These are phyloP conservation scores for Aleiodes leptofemur DNA, from an alignment of 2,888 invertebrate genomes.

Conservation along the genomic window DNA sequence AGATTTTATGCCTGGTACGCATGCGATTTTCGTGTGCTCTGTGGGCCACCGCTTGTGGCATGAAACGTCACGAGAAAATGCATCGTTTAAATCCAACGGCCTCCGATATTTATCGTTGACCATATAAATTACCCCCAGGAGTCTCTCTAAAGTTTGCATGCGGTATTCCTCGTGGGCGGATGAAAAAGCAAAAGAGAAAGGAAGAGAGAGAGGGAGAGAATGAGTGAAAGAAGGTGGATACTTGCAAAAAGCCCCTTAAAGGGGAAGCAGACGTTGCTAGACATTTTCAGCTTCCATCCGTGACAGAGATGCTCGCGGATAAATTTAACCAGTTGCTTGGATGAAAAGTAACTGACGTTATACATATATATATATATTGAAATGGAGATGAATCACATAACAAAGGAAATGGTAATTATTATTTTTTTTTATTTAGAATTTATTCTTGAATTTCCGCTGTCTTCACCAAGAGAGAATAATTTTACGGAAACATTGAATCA, in stretches of 20 bases:
- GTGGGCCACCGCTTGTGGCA: slow-evolving; percentile 22
- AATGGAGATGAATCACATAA: not conserved
- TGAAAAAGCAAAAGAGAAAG: slow-evolving; percentile 9
- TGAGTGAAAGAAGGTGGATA: slow-evolving; percentile 19
- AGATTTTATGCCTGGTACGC: slow-evolving; percentile 37
- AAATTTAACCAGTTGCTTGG: slow-evolving; percentile 28
- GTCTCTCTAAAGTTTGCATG: slow-evolving; percentile 41
- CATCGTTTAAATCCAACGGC: slow-evolving; percentile 44
- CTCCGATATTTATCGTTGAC: slow-evolving; percentile 45
- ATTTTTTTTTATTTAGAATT: no score
- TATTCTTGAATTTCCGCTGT: no score
- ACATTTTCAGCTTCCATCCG: slow-evolving; percentile 30
- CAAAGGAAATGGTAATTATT: no score
- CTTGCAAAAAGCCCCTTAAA: slow-evolving; percentile 24
- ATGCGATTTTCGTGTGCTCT: slow-evolving; percentile 36
- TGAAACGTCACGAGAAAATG: slow-evolving; percentile 39
- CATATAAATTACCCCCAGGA: slow-evolving; percentile 42
- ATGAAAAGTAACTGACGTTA: not conserved
- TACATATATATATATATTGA: not conserved
- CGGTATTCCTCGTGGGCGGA: slow-evolving; percentile 25
- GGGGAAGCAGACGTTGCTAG: slow-evolving; percentile 24
- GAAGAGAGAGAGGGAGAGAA: no score
- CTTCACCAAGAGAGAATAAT: no score
- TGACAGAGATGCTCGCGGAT: slow-evolving; percentile 21
- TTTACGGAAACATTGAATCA: no score